Evolutionary conservation across 2,113 vertebrate genomes (phyloP).

Genomic region (Pseudorectes ferrugineus): DNA sequence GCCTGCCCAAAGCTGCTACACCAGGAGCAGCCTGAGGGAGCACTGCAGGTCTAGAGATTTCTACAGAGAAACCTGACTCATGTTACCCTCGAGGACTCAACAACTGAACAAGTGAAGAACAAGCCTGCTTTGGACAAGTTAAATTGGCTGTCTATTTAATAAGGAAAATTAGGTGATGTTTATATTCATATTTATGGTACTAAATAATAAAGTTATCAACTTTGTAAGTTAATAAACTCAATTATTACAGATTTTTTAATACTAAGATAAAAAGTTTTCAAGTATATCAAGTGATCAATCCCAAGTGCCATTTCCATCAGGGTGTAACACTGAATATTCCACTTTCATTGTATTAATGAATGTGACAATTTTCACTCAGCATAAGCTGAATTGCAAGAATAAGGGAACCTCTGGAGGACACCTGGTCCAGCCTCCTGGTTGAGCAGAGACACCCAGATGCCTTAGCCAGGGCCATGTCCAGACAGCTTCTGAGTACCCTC

Average conservation of each 20-base stretch:
- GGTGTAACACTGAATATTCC: background rate
- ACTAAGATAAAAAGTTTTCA: background rate
- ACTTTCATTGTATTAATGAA: background rate
- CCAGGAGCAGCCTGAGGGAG: rapidly evolving
- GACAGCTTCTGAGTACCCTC: background rate
- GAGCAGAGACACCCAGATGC: background rate
- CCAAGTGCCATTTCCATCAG: background rate
- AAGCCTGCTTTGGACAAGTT: background rate
- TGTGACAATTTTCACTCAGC: background rate
- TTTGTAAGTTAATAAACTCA: background rate
- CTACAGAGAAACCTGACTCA: background rate
- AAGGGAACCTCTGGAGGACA: background rate
- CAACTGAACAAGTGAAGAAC: background rate
- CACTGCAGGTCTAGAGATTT: background rate
- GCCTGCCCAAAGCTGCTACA: background rate
- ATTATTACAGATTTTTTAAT: background rate
- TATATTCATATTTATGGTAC: background rate
- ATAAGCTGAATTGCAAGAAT: background rate
- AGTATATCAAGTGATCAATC: background rate
- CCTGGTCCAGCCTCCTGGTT: background rate
- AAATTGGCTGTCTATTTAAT: background rate
- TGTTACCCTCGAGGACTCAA: background rate
- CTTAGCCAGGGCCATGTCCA: background rate
- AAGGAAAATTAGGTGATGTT: background rate
- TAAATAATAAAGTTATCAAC: background rate